Evolutionary conservation across 2,113 vertebrate genomes (phyloP).

Genomic region (Oxyura jamaicensis): DNA sequence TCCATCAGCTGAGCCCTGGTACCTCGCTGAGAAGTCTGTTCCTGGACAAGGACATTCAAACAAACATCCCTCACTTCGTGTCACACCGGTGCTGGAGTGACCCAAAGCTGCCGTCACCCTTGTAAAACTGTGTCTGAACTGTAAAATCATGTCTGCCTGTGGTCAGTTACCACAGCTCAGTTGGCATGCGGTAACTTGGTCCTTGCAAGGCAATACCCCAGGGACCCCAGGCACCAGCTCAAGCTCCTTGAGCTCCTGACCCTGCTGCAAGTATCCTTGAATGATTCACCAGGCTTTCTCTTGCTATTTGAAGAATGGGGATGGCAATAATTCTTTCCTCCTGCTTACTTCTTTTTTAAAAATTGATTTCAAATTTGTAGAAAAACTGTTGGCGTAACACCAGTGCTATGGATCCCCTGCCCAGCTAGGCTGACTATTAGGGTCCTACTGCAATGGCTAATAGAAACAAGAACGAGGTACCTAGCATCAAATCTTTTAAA

Average conservation of each 20-base stretch:
- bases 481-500: not conserved
- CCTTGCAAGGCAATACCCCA: not conserved
- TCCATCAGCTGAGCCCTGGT: not conserved
- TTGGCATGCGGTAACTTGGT: not conserved
- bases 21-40: not conserved
- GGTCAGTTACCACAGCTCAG: not conserved
- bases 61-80: not conserved
- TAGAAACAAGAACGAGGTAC: not conserved
- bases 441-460: not conserved
- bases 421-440: not conserved
- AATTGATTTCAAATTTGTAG: not conserved
- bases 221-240: not conserved
- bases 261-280: accelerated
- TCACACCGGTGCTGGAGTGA: not conserved
- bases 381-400: not conserved
- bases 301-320: not conserved
- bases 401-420: not conserved
- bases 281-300: not conserved
- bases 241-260: not conserved
- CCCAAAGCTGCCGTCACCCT: not conserved
- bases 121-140: not conserved
- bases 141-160: not conserved
- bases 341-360: not conserved
- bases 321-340: not conserved
- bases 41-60: not conserved